These are phyloP conservation scores for Holacanthella duospinosa DNA, from an alignment of 2,888 invertebrate species.

Conservation along the genomic window DNA sequence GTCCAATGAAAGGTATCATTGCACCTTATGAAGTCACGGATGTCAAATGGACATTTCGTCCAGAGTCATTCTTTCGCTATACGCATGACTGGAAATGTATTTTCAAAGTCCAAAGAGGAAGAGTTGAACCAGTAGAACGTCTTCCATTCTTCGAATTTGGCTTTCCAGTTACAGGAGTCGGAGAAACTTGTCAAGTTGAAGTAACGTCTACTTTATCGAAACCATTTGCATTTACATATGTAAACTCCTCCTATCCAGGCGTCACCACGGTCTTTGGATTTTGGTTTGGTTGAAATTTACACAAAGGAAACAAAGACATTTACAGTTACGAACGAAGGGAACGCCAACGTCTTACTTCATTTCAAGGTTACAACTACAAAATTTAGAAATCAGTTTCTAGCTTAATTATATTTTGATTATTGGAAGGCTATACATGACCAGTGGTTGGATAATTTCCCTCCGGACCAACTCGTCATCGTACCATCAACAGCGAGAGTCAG, in stretches of 20 bases:
- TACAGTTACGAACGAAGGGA: conserved; percentile 22
- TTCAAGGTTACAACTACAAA: conserved; percentile 15
- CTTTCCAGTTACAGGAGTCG: not conserved
- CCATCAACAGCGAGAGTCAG: not conserved
- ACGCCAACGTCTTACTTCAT: conserved; percentile 15
- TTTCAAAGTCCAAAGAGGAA: not conserved
- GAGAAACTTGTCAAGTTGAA: not conserved
- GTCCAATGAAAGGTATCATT: not conserved
- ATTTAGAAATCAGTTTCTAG: not conserved
- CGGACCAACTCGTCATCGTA: not conserved
- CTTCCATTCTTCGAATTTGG: not conserved
- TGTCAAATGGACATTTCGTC: not conserved
- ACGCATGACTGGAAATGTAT: not conserved
- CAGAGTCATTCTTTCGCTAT: not conserved
- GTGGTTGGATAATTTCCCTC: conserved; percentile 20
- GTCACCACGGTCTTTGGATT: conserved; percentile 17
- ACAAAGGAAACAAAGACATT: conserved; percentile 19
- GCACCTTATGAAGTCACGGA: not conserved
- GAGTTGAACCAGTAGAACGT: not conserved
- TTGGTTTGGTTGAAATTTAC: conserved; percentile 29
- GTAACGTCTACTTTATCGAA: too few relatives aligned
- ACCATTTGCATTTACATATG: too few relatives aligned
- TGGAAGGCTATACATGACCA: conserved; percentile 28
- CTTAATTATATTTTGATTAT: not conserved
- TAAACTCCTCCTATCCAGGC: too few relatives aligned